phyloP scores from a whole-genome alignment of 2,797 vertebrate species.

The Carcharodon carcharias region DNA sequence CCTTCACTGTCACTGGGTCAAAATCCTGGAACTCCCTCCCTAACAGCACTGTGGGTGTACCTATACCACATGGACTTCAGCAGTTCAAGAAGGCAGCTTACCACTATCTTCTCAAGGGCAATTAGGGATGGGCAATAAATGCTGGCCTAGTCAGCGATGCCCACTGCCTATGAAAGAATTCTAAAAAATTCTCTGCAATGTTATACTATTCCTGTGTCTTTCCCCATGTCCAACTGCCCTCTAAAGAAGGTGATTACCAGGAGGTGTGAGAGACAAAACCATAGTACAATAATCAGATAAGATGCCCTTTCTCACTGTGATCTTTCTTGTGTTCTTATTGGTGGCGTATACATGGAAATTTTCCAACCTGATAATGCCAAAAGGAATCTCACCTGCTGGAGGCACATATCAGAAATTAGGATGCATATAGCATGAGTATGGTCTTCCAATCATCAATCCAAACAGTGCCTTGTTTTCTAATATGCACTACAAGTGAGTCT shows the following conservation, averaged over 20 bases:
- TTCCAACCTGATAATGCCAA: not conserved
- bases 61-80: too few species aligned
- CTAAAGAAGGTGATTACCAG: not conserved
- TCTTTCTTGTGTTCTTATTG: not conserved
- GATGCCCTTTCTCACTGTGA: not conserved
- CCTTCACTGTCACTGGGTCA: too few species aligned
- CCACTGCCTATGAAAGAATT: too few species aligned
- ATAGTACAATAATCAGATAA: not conserved
- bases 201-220: too few species aligned
- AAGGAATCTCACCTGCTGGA: not conserved
- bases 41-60: too few species aligned
- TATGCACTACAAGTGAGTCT: not conserved
- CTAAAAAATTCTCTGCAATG: too few species aligned
- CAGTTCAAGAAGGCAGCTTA: too few species aligned
- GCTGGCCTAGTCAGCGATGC: too few species aligned
- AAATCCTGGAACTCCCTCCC: too few species aligned
- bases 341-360: not conserved
- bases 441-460: not conserved
- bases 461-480: not conserved
- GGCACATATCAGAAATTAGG: not conserved
- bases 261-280: not conserved
- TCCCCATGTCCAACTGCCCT: not conserved
- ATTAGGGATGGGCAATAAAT: too few species aligned
- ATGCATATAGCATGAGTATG: not conserved
- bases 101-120: too few species aligned